These are phyloP conservation scores for Dipus sagitta DNA, from an alignment of 2,797 vertebrate genomes.

Conservation along the genomic window DNA sequence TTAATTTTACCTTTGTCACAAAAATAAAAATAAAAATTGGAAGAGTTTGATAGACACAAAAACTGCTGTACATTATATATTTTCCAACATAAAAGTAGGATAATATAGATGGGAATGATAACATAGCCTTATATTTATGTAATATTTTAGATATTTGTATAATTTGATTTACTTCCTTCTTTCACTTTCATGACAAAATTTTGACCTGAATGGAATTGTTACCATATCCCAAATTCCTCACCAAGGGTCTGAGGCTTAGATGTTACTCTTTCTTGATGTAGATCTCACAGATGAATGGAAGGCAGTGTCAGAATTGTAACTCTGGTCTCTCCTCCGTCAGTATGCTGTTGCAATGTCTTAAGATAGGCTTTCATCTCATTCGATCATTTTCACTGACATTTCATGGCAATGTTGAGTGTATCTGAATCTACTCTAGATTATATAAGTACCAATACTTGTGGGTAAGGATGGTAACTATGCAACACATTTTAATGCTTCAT, in stretches of 20 bases:
- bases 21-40: neutral
- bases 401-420: neutral
- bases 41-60: neutral
- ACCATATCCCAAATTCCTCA: neutral
- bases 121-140: neutral
- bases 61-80: neutral
- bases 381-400: neutral
- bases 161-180: neutral
- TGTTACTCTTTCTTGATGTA: neutral
- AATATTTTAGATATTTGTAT: neutral
- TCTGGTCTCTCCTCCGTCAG: neutral
- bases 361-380: neutral
- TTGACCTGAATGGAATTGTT: constrained; percentile 1
- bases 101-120: neutral
- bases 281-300: neutral
- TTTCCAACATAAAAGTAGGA: neutral
- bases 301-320: neutral
- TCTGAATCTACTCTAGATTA: neutral
- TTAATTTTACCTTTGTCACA: neutral
- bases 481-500: neutral
- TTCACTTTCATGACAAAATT: neutral
- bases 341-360: neutral
- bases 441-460: neutral
- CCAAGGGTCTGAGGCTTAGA: neutral
- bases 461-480: neutral